phyloP scores from a whole-genome alignment of 1,140 invertebrate genomes.

The Temnothorax longispinosus region DNA sequence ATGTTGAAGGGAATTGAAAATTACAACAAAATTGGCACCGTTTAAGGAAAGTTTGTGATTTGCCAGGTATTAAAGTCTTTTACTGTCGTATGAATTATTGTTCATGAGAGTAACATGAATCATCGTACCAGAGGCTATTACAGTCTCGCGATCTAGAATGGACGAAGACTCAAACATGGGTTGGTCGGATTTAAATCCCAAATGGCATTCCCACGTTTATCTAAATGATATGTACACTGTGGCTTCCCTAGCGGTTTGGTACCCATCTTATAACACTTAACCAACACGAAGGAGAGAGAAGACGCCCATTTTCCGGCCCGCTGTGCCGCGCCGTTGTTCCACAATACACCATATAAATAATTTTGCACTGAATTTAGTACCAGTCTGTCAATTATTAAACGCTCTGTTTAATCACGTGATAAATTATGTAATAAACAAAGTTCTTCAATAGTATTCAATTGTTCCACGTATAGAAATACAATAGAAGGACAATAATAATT shows the following conservation, averaged over 20 bases:
- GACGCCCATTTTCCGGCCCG: constrained; percentile 12
- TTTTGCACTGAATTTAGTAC: constrained; percentile 3
- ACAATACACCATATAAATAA: constrained; percentile 16
- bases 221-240: constrained; percentile 60
- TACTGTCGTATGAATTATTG: not conserved
- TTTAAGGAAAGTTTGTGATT: not conserved
- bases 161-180: constrained; percentile 29
- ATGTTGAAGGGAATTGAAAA: not conserved
- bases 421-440: not conserved
- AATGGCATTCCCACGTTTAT: constrained; percentile 46
- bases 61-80: constrained; percentile 1
- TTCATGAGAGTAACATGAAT: not conserved
- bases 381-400: constrained; percentile 10
- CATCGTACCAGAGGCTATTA: not conserved
- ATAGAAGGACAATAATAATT: not conserved
- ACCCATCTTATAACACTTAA: constrained; percentile 47
- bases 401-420: not conserved
- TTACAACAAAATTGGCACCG: not conserved
- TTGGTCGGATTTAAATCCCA: constrained; percentile 36
- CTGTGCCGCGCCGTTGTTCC: constrained; percentile 1
- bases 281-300: not conserved
- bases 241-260: constrained; percentile 26
- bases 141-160: not conserved
- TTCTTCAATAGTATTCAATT: not conserved
- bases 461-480: not conserved